Conservation (phyloP, 2,888 invertebrate species). For the Clistopyga incitator region DNA sequence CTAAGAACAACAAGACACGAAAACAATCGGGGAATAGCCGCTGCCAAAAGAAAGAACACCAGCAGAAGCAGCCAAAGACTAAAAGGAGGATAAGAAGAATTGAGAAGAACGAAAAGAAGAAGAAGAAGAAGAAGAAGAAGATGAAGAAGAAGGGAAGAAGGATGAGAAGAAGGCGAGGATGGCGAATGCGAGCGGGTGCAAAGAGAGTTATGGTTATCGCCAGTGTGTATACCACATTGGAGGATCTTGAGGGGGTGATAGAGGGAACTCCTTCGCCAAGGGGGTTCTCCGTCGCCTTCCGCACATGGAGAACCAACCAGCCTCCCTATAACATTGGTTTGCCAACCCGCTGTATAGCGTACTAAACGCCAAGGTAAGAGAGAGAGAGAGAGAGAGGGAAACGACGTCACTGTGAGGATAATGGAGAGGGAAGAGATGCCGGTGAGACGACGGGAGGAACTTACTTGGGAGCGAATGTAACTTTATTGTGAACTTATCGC, state of each 20-base stretch:
- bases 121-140: constrained; percentile 40
- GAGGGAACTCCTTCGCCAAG: constrained; percentile 48
- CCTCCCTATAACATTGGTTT: constrained; percentile 12
- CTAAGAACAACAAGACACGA: constrained; percentile 65
- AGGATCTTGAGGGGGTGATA: constrained; percentile 46
- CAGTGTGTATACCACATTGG: constrained; percentile 73
- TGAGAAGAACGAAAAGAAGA: constrained; percentile 56
- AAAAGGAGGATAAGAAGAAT: constrained; percentile 46
- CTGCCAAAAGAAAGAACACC: constrained; percentile 61
- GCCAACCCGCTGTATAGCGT: background rate
- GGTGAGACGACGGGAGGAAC: constrained; percentile 68
- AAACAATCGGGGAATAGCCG: constrained; percentile 76
- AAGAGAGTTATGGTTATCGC: constrained; percentile 81
- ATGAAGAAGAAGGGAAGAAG: constrained; percentile 54
- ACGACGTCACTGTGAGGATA: constrained; percentile 45
- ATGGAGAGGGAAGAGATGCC: constrained; percentile 56
- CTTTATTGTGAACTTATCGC: constrained; percentile 84
- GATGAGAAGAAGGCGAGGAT: constrained; percentile 45
- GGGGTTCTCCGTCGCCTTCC: constrained; percentile 69
- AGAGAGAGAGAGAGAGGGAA: constrained; percentile 62
- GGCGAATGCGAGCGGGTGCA: constrained; percentile 72
- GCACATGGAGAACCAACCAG: constrained; percentile 39
- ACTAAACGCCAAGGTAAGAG: constrained; percentile 26
- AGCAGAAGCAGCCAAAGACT: constrained; percentile 49
- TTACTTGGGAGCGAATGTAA: constrained; percentile 82